phyloP scores from a whole-genome alignment of 1,140 invertebrate genomes.

The Plectrocnemia conspersa region DNA sequence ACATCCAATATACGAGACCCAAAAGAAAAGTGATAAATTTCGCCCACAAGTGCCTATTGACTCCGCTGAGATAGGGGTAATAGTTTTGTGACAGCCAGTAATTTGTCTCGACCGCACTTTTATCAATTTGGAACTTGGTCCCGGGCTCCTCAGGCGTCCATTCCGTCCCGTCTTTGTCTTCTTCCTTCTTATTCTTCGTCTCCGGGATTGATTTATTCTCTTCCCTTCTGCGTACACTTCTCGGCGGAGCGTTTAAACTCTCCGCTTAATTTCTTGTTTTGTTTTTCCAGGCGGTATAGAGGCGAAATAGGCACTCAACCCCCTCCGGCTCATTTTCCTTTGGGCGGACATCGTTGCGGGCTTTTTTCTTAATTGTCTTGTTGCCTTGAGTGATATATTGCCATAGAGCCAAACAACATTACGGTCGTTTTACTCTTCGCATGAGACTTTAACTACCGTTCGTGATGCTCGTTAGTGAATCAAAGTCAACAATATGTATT shows the following conservation, averaged over 20 bases:
- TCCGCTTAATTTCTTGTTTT: slow-evolving; percentile 4
- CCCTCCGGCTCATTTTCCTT: neutral
- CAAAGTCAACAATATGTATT: no score
- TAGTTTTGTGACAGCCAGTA: slow-evolving; percentile 9
- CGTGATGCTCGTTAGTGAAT: slow-evolving; percentile 2
- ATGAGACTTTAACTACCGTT: neutral
- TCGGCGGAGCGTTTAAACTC: slow-evolving; percentile 2
- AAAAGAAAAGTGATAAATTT: no score
- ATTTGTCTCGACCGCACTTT: slow-evolving; percentile 1
- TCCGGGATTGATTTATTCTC: slow-evolving; percentile 1
- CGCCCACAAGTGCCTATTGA: no score
- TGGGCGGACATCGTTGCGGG: neutral
- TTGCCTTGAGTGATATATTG: slow-evolving; percentile 6
- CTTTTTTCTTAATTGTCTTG: slow-evolving; percentile 8
- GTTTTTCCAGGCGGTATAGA: neutral
- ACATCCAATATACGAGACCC: no score
- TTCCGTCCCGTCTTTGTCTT: neutral
- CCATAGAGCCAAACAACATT: neutral
- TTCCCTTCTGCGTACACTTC: no score
- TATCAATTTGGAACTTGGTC: slow-evolving; percentile 9
- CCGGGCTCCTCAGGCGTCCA: neutral
- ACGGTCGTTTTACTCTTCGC: neutral
- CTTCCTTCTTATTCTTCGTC: neutral
- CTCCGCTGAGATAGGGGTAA: neutral
- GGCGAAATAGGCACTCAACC: neutral